Conservation (phyloP, 2,113 vertebrate species). For the Hylia prasina region DNA sequence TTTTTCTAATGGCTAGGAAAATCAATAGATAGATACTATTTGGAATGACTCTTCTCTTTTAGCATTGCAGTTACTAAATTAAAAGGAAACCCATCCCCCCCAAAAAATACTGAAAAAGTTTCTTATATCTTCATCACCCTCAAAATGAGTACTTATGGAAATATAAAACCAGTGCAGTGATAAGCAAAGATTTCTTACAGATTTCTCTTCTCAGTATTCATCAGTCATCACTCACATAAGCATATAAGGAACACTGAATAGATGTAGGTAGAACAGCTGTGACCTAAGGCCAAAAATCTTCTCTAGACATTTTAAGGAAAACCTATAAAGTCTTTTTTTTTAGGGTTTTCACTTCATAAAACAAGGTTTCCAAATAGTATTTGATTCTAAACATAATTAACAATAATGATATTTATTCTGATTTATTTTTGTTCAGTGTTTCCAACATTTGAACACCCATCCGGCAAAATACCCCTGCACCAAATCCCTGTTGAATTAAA, state of each 20-base stretch:
- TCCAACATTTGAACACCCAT: background rate
- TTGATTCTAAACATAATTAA: background rate
- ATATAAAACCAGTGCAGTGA: background rate
- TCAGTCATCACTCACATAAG: background rate
- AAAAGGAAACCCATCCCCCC: fast-evolving
- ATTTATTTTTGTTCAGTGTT: background rate
- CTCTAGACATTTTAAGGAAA: background rate
- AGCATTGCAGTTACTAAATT: background rate
- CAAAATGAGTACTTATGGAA: background rate
- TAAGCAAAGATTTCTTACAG: background rate
- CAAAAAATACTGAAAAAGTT: background rate
- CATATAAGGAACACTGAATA: background rate
- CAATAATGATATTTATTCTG: background rate
- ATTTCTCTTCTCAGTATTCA: background rate
- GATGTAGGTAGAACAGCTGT: background rate
- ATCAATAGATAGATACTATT: background rate
- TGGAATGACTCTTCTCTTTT: background rate
- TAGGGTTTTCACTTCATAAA: background rate
- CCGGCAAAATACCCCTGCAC: background rate
- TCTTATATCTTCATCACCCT: background rate
- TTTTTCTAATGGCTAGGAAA: background rate
- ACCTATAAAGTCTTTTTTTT: background rate
- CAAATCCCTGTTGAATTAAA: background rate
- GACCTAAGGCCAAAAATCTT: background rate
- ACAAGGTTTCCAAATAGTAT: background rate